Percentiles rank a stretch among this genome's conserved stretches.
Evolutionary conservation across 2,797 vertebrate genomes (phyloP).

Genomic region (Enteromius unitaeniatus): DNA sequence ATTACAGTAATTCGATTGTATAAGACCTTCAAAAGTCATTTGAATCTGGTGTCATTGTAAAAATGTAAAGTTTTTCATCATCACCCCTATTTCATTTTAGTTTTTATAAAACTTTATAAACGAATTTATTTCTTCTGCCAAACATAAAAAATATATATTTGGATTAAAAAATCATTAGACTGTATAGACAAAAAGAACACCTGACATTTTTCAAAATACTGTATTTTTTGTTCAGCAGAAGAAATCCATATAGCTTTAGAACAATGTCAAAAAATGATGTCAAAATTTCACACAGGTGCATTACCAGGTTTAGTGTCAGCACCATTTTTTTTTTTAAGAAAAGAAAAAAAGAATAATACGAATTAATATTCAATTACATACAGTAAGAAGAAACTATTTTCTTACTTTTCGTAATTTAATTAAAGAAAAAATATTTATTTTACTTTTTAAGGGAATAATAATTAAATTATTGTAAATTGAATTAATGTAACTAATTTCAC

Average conservation of each 20-base stretch:
- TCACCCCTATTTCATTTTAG: not conserved
- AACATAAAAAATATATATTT: not conserved
- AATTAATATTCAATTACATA: too few species aligned
- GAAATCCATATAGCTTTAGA: not conserved
- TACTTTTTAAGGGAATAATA: too few species aligned
- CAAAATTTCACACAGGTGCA: not conserved
- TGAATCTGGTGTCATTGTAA: slow-evolving; percentile 64
- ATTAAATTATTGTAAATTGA: too few species aligned
- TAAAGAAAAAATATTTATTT: too few species aligned
- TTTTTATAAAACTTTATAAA: too few species aligned
- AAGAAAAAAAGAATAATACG: too few species aligned
- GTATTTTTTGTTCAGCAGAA: not conserved
- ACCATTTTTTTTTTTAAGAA: not conserved
- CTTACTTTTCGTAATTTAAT: too few species aligned
- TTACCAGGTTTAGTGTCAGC: not conserved
- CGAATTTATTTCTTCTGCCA: not conserved
- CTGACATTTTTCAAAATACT: not conserved
- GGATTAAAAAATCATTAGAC: not conserved
- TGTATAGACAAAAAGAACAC: not conserved
- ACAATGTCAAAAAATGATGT: not conserved
- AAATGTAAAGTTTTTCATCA: not conserved
- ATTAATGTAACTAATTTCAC: too few species aligned
- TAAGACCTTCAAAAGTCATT: slow-evolving; percentile 36
- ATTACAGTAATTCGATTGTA: slow-evolving; percentile 56
- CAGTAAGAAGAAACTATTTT: too few species aligned